Conservation (phyloP, 2,797 vertebrate species). For the Alfaro cultratus region DNA sequence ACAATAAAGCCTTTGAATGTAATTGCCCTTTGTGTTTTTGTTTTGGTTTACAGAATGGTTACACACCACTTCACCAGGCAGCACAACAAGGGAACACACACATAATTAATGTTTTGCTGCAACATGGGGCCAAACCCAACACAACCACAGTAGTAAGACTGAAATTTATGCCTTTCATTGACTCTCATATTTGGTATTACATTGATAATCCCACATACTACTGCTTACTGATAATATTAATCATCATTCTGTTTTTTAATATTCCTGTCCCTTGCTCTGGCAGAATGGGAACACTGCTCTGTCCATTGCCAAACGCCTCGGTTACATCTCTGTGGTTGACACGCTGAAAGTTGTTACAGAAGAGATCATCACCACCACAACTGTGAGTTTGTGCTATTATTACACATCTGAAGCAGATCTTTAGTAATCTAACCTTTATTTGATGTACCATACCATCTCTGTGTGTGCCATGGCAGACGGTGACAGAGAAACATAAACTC, state of each 20-base stretch:
- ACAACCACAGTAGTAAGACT: slow-evolving; percentile 89
- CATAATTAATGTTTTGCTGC: slow-evolving; percentile 85
- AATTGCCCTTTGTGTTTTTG: background rate
- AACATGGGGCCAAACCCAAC: slow-evolving; percentile 92
- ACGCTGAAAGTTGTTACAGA: slow-evolving; percentile 96
- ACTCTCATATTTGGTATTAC: background rate
- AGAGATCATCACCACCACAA: slow-evolving; percentile 93
- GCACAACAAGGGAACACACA: slow-evolving; percentile 92
- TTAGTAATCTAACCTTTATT: background rate
- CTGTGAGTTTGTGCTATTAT: slow-evolving; percentile 80
- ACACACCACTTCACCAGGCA: slow-evolving; percentile 95
- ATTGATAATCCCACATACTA: no score
- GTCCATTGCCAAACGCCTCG: slow-evolving; percentile 93
- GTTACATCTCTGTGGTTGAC: slow-evolving; percentile 98
- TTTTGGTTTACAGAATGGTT: slow-evolving; percentile 84
- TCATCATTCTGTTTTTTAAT: background rate
- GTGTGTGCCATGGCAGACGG: slow-evolving; percentile 78
- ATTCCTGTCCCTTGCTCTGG: slow-evolving; percentile 15
- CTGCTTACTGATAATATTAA: no score
- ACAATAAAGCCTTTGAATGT: background rate
- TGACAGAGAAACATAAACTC: slow-evolving; percentile 98
- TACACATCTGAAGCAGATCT: background rate
- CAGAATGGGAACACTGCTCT: slow-evolving; percentile 98
- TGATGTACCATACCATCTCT: slow-evolving; percentile 7
- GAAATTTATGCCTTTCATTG: background rate